Evolutionary conservation across 2,113 vertebrate genomes (phyloP).

Genomic region (Genyomyrus donnyi): DNA sequence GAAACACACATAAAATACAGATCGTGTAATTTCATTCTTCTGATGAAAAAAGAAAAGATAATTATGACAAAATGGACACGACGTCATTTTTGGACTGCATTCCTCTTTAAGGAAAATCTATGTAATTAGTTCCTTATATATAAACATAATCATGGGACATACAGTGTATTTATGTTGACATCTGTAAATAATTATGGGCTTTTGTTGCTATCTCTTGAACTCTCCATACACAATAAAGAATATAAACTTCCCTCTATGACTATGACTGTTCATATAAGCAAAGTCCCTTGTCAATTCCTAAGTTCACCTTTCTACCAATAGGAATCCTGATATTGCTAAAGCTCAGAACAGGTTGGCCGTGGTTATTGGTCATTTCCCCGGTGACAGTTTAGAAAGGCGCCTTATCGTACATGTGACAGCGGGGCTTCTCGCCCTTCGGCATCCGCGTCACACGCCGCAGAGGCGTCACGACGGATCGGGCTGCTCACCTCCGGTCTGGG

Average conservation of each 20-base stretch:
- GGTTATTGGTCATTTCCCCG: neutral
- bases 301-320: neutral
- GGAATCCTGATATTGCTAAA: neutral
- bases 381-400: neutral
- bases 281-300: neutral
- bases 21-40: neutral
- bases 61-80: neutral
- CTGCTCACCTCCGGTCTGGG: neutral
- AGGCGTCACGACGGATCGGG: neutral
- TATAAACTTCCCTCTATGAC: neutral
- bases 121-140: neutral
- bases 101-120: neutral
- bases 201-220: neutral
- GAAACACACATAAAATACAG: neutral
- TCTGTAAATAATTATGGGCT: neutral
- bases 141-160: neutral
- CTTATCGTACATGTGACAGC: neutral
- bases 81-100: neutral
- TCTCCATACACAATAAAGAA: neutral
- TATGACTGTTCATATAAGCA: neutral
- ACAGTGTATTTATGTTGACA: neutral
- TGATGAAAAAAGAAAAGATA: neutral
- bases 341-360: neutral
- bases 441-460: neutral
- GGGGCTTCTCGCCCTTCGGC: neutral